A percentile compares a stretch with the other conserved stretches of the same genome.
Evolutionary conservation across 2,888 invertebrate genomes (phyloP).

Genomic region (Heliconius charithonia): DNA sequence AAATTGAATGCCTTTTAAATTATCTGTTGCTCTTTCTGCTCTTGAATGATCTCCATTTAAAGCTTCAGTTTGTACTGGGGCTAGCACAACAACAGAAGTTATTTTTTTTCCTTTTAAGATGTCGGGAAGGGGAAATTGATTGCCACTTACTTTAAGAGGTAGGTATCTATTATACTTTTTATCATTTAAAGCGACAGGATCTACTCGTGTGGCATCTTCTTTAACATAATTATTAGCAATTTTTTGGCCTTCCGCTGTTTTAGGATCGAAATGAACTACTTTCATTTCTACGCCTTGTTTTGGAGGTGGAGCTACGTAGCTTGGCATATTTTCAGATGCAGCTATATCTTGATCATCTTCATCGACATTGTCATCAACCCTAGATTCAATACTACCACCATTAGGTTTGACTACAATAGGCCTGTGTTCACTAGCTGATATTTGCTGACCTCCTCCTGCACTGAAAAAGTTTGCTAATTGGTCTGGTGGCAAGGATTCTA

Average conservation of each 20-base stretch:
- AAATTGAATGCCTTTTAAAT: constrained; percentile 88
- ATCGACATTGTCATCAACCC: constrained; percentile 74
- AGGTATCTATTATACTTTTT: constrained; percentile 92
- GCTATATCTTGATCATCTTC: constrained; percentile 83
- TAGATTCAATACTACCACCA: constrained; percentile 82
- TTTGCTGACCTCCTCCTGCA: constrained; percentile 90
- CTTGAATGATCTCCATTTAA: constrained; percentile 76
- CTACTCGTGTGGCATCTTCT: constrained; percentile 88
- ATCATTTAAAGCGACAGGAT: constrained; percentile 89
- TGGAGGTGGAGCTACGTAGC: constrained; percentile 65
- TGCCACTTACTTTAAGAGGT: constrained; percentile 92
- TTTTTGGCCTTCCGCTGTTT: constrained; percentile 87
- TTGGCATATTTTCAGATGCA: constrained; percentile 80
- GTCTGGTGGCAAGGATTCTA: constrained; percentile 92
- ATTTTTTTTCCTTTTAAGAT: constrained; percentile 89
- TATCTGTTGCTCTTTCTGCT: constrained; percentile 80
- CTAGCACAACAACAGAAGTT: constrained; percentile 93
- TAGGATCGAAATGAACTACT: constrained; percentile 92
- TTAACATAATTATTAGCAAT: constrained; percentile 89
- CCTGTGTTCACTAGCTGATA: constrained; percentile 87
- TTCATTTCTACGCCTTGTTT: constrained; percentile 90
- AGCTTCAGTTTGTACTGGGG: constrained; percentile 90
- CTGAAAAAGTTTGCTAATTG: constrained; percentile 93
- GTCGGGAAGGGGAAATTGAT: constrained; percentile 93
- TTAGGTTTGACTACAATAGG: constrained; percentile 86